These are phyloP conservation scores for Polyploca ridens DNA, from an alignment of 2,888 invertebrate genomes.

Conservation along the genomic window DNA sequence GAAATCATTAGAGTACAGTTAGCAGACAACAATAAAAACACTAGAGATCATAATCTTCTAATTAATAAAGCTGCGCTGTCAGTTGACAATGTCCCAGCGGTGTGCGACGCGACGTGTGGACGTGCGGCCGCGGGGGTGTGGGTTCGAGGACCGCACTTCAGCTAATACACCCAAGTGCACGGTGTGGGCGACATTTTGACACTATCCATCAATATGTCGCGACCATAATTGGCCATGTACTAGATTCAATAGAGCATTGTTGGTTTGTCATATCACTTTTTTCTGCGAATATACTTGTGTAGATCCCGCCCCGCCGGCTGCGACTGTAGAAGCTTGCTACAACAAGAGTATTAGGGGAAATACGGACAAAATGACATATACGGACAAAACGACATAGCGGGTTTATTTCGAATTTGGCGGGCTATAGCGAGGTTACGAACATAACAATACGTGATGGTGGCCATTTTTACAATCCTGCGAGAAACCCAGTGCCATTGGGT, in stretches of 20 bases:
- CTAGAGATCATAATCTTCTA: neutral
- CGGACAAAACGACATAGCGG: no score
- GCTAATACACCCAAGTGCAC: constrained; percentile 21
- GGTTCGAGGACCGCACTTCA: constrained; percentile 49
- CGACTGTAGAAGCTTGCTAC: no score
- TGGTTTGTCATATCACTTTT: constrained; percentile 30
- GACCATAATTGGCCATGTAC: constrained; percentile 51
- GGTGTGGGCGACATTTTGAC: constrained; percentile 51
- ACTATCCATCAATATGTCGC: constrained; percentile 56
- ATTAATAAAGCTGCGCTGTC: constrained; percentile 1
- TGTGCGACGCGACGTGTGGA: neutral
- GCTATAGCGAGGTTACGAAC: no score
- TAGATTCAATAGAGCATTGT: constrained; percentile 49
- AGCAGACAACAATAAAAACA: constrained; percentile 10
- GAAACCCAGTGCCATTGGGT: no score
- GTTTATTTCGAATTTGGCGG: no score
- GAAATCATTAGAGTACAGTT: neutral
- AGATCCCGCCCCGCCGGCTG: no score
- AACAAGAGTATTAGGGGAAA: no score
- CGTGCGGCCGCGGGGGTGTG: constrained; percentile 43
- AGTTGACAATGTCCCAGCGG: constrained; percentile 4
- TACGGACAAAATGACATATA: no score
- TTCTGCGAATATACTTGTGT: constrained; percentile 25
- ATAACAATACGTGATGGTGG: no score
- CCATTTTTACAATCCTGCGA: no score